Conservation (phyloP, 1,140 invertebrate species). For the Nilaparvata lugens region DNA sequence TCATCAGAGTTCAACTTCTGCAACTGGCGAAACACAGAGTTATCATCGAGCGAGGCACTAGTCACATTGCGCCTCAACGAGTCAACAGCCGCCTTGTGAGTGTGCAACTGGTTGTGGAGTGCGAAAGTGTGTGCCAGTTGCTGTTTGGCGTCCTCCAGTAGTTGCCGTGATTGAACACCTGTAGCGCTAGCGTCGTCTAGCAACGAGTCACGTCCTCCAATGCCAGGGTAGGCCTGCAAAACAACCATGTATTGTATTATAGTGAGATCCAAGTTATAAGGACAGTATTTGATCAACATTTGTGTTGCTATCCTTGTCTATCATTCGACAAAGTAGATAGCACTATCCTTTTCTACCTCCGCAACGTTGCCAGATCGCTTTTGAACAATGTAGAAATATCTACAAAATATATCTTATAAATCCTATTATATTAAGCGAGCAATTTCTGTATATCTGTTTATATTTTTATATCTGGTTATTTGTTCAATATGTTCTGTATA, state of each 20-base stretch:
- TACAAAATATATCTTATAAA: too few relatives aligned
- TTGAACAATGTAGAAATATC: too few relatives aligned
- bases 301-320: too few relatives aligned
- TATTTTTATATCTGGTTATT: too few relatives aligned
- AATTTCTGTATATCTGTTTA: too few relatives aligned
- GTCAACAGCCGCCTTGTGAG: constrained; percentile 39
- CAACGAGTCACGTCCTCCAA: constrained; percentile 17
- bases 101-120: constrained; percentile 34
- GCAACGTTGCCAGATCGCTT: too few relatives aligned
- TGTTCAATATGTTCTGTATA: too few relatives aligned
- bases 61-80: constrained; percentile 41
- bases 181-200: constrained; percentile 27
- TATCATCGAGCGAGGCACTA: constrained; percentile 42
- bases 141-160: constrained; percentile 16
- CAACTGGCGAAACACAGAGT: constrained; percentile 42
- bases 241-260: background rate
- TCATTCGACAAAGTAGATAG: too few relatives aligned
- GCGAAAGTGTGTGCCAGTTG: constrained; percentile 15
- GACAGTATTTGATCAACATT: too few relatives aligned
- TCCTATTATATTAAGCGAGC: too few relatives aligned
- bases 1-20: constrained; percentile 28
- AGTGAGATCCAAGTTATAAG: too few relatives aligned
- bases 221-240: constrained; percentile 18
- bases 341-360: too few relatives aligned
- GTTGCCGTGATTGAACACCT: constrained; percentile 28